phyloP scores from a whole-genome alignment of 2,888 invertebrate species.

The Ptycholaimellus sp. region DNA sequence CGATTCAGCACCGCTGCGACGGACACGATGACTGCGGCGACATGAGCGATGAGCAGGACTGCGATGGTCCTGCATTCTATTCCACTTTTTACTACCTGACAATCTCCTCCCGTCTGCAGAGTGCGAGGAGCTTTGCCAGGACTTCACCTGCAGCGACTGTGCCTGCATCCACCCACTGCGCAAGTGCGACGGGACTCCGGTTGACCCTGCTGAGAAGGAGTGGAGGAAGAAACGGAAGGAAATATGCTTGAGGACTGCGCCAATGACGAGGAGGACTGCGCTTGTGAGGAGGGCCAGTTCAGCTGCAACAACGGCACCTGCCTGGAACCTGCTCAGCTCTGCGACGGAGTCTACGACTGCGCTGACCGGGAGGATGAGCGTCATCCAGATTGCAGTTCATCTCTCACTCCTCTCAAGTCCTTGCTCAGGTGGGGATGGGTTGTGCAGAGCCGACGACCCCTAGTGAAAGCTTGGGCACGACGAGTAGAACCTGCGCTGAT shows the following conservation, averaged over 20 bases:
- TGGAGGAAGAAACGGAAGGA: slow-evolving; percentile 7
- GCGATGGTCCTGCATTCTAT: slow-evolving; percentile 1
- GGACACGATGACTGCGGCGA: slow-evolving; percentile 8
- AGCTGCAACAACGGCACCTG: slow-evolving; percentile 6
- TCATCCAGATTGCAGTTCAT: slow-evolving; percentile 2
- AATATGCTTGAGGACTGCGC: slow-evolving; percentile 3
- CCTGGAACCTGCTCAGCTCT: neutral
- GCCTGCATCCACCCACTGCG: neutral
- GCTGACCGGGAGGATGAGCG: slow-evolving; percentile 3
- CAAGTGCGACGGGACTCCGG: slow-evolving; percentile 5
- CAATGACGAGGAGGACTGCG: slow-evolving; percentile 6
- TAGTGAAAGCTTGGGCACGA: neutral
- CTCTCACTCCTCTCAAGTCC: neutral
- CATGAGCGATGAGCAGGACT: slow-evolving; percentile 4
- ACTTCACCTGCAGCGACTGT: slow-evolving; percentile 6
- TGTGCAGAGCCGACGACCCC: neutral
- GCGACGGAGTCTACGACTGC: slow-evolving; percentile 4
- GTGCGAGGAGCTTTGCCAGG: neutral
- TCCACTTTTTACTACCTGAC: neutral
- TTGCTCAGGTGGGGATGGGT: neutral
- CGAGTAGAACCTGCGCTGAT: slow-evolving; percentile 1
- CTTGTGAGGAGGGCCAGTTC: slow-evolving; percentile 6
- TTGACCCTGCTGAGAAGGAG: no score
- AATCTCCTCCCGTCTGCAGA: neutral
- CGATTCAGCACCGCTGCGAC: slow-evolving; percentile 2